Evolutionary conservation across 64 coral and sea anemone species (phyloP).

Genomic region (Orbicella faveolata): DNA sequence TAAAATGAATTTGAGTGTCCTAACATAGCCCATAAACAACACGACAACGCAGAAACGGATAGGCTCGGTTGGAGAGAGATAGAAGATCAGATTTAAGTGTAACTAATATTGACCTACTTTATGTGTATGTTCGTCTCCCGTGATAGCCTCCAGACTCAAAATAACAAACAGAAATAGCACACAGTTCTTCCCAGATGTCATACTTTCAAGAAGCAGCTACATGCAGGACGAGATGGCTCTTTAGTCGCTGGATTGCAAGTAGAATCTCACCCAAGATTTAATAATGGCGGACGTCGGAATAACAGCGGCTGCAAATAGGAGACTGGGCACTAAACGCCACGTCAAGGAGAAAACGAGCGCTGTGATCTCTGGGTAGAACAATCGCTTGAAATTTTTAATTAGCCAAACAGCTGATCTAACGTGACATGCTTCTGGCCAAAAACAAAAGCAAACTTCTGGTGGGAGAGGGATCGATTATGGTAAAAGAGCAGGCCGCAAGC

Average conservation of each 20-base stretch:
- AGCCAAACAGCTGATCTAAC: no score
- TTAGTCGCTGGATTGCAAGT: constrained; percentile 52
- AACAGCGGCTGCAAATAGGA: constrained; percentile 68
- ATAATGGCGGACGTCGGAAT: constrained; percentile 73
- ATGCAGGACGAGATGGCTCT: constrained; percentile 49
- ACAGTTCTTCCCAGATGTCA: constrained; percentile 51
- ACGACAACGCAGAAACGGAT: background rate
- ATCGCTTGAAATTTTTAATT: no score
- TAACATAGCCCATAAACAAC: background rate
- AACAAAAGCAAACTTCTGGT: no score
- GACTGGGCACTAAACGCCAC: constrained; percentile 82
- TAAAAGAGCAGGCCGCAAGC: no score
- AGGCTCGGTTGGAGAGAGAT: background rate
- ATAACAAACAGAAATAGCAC: constrained; percentile 67
- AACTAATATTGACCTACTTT: constrained; percentile 75
- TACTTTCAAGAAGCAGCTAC: constrained; percentile 38
- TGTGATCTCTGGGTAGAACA: constrained; percentile 45
- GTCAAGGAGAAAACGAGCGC: constrained; percentile 52
- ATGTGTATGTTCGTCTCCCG: constrained; percentile 95
- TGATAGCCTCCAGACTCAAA: constrained; percentile 56
- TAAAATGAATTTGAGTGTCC: background rate
- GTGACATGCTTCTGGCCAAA: no score
- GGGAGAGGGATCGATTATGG: no score
- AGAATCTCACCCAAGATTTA: constrained; percentile 26
- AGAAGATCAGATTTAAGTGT: background rate